Conservation (phyloP, 2,797 vertebrate genomes). For the Sebastes dallii region DNA sequence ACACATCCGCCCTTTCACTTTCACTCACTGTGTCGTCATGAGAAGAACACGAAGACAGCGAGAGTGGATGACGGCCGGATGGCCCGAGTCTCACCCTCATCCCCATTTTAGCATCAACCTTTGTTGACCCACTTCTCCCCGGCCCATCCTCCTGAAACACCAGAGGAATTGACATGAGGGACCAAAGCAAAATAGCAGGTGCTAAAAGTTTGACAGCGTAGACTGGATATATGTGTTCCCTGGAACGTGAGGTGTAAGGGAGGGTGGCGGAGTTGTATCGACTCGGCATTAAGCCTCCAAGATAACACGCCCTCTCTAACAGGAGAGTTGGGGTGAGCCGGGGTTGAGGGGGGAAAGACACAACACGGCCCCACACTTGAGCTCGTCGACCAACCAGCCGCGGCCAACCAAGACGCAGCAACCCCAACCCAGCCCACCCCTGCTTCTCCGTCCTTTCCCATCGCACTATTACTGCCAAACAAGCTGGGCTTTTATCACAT, state of each 20-base stretch:
- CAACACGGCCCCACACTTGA: conserved; percentile 25
- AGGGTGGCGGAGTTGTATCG: conserved; percentile 75
- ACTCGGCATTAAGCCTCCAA: conserved; percentile 69
- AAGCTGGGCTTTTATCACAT: conserved; percentile 91
- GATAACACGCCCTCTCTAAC: conserved; percentile 62
- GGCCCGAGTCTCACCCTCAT: conserved; percentile 76
- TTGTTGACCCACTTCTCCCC: conserved; percentile 80
- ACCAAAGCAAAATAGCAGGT: conserved; percentile 77
- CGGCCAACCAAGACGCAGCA: conserved; percentile 39
- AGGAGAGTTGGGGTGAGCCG: conserved; percentile 35
- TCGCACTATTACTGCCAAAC: conserved; percentile 83
- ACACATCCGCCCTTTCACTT: conserved; percentile 58
- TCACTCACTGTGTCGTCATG: conserved; percentile 35
- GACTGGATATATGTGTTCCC: conserved; percentile 78
- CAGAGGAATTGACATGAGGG: conserved; percentile 73
- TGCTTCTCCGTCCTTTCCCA: conserved; percentile 62
- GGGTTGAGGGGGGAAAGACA: not conserved
- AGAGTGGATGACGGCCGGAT: conserved; percentile 44
- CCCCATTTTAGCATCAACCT: conserved; percentile 74
- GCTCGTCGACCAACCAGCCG: conserved; percentile 38
- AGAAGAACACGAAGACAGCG: conserved; percentile 30
- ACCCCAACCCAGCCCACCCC: conserved; percentile 45
- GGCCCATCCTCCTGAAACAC: conserved; percentile 57
- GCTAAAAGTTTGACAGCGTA: conserved; percentile 85
- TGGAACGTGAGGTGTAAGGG: conserved; percentile 79